These are phyloP conservation scores for Cremastinae sp. DNA, from an alignment of 2,888 invertebrate genomes.

Conservation along the genomic window DNA sequence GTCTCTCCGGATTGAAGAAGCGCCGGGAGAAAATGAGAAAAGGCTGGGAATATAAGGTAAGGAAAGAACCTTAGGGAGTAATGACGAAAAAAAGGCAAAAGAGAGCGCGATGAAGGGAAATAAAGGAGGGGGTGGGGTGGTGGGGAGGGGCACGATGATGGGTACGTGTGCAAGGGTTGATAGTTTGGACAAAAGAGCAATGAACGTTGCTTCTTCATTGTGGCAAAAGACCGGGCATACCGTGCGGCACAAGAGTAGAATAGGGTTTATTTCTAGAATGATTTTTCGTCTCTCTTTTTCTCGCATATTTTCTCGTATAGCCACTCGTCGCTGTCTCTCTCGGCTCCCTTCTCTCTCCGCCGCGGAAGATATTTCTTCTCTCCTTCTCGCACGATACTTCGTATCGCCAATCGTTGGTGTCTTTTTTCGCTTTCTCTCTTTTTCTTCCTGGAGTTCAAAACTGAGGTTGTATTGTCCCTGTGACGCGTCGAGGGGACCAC, in stretches of 20 bases:
- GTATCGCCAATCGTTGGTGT: constrained; percentile 60
- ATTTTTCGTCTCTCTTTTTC: neutral
- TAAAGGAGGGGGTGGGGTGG: constrained; percentile 8
- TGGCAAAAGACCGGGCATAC: constrained; percentile 69
- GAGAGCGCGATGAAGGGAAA: too few species aligned
- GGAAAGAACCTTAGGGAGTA: constrained; percentile 23
- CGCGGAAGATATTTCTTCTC: too few species aligned
- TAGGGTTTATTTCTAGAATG: constrained; percentile 34
- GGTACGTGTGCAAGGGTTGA: constrained; percentile 61
- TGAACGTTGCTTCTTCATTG: constrained; percentile 66
- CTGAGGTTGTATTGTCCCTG: constrained; percentile 66
- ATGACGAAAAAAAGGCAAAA: constrained; percentile 25
- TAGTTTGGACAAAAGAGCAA: constrained; percentile 79
- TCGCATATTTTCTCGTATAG: too few species aligned
- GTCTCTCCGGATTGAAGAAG: constrained; percentile 6
- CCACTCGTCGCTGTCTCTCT: too few species aligned
- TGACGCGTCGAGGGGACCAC: constrained; percentile 78
- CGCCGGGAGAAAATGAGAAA: constrained; percentile 9
- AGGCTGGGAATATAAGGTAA: constrained; percentile 7
- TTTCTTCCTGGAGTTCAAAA: constrained; percentile 42
- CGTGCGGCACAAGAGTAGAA: constrained; percentile 45
- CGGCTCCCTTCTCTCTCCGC: constrained; percentile 10
- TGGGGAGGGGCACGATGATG: constrained; percentile 43
- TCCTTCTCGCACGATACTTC: constrained; percentile 31
- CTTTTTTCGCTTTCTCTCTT: constrained; percentile 1